Evolutionary conservation across 2,113 vertebrate genomes (phyloP).

Genomic region (Brachyhypopomus gauderio): DNA sequence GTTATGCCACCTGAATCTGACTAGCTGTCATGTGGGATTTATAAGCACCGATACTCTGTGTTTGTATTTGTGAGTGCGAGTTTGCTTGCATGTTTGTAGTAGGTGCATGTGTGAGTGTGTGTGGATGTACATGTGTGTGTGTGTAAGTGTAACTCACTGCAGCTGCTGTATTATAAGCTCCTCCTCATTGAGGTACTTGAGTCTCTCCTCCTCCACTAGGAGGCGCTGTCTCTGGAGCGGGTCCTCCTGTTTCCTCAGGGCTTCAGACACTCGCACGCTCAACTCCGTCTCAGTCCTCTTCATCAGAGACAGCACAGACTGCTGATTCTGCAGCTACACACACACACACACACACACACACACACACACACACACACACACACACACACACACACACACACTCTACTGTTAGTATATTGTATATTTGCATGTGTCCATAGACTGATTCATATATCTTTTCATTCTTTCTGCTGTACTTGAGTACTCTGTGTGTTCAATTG

Average conservation of each 20-base stretch:
- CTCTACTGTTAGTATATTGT: too few relatives aligned
- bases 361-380: constrained; percentile 29
- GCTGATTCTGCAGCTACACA: constrained; percentile 91
- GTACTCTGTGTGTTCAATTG: too few relatives aligned
- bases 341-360: constrained; percentile 31
- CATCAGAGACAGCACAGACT: constrained; percentile 85
- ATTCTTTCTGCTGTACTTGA: neutral
- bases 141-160: constrained; percentile 79
- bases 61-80: neutral
- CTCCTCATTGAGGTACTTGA: constrained; percentile 97
- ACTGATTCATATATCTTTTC: too few relatives aligned
- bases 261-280: constrained; percentile 88
- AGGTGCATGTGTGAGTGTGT: neutral
- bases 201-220: constrained; percentile 95
- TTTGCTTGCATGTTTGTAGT: too few relatives aligned
- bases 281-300: constrained; percentile 92
- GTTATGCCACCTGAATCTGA: too few relatives aligned
- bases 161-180: constrained; percentile 97
- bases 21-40: too few relatives aligned
- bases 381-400: constrained; percentile 20
- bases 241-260: constrained; percentile 93
- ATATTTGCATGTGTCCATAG: too few relatives aligned
- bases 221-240: constrained; percentile 96
- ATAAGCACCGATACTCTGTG: too few relatives aligned
- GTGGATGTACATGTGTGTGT: neutral